These are phyloP conservation scores for Stegastes partitus DNA, from an alignment of 2,113 vertebrate species.

Conservation along the genomic window DNA sequence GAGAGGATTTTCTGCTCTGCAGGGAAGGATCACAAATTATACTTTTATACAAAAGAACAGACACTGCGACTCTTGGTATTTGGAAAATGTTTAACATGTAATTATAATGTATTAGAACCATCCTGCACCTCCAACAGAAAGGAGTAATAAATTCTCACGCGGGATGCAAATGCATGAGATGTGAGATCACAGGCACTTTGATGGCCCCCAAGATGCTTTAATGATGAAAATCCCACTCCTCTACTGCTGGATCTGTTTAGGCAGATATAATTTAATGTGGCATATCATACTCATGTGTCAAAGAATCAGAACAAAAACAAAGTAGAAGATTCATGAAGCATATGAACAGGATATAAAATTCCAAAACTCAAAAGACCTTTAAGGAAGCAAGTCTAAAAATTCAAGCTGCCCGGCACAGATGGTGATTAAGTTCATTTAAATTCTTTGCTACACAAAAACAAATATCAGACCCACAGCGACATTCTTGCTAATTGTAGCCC, in stretches of 20 bases:
- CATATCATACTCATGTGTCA: background rate
- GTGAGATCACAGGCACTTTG: constrained; percentile 1
- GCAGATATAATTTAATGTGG: background rate
- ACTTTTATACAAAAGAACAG: constrained; percentile 2
- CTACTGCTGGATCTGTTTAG: background rate
- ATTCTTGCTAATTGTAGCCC: constrained; percentile 25
- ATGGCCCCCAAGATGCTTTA: background rate
- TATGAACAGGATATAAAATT: background rate
- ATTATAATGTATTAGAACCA: constrained; percentile 5
- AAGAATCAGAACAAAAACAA: background rate
- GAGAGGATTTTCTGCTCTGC: constrained; percentile 40
- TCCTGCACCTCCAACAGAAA: background rate
- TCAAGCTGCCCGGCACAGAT: background rate
- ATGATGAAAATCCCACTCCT: background rate
- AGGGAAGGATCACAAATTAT: constrained; percentile 31
- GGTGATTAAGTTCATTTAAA: constrained; percentile 18
- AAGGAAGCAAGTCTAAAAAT: no score
- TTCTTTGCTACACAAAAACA: constrained; percentile 23
- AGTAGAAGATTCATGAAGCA: background rate
- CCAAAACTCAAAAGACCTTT: no score
- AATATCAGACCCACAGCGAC: constrained; percentile 6
- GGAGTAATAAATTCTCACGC: background rate
- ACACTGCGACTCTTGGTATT: constrained; percentile 22
- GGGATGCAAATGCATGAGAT: background rate
- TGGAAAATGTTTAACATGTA: constrained; percentile 34